Percentiles rank a stretch among this genome's conserved stretches.
Evolutionary conservation across 2,888 invertebrate species (phyloP).

Genomic region (Dorcus hopei): DNA sequence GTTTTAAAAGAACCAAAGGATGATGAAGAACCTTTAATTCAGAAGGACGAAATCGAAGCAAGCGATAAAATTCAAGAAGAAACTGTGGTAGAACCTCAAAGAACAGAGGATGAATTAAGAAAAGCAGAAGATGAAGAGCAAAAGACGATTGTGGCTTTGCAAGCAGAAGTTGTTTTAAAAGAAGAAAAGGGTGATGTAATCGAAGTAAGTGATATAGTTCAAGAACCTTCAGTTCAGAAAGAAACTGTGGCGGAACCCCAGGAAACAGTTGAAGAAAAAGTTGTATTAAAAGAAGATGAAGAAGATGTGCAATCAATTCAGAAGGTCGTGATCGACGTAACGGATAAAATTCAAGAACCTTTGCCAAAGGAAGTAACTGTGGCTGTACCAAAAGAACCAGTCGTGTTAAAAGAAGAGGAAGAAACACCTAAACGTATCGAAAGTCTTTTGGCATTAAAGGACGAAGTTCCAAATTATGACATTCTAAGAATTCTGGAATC

Average conservation of each 20-base stretch:
- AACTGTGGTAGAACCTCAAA: neutral
- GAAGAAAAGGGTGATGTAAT: neutral
- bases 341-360: neutral
- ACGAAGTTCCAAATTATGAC: conserved; percentile 3
- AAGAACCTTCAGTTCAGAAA: neutral
- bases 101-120: too few species aligned
- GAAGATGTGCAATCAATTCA: neutral
- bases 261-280: neutral
- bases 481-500: neutral
- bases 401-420: neutral
- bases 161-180: too few species aligned
- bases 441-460: neutral
- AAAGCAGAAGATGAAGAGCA: too few species aligned
- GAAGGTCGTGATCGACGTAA: neutral
- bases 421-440: neutral
- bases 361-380: neutral
- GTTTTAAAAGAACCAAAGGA: neutral
- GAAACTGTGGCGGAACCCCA: neutral
- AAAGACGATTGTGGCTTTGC: too few species aligned
- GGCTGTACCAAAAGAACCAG: neutral
- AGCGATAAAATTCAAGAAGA: neutral
- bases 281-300: neutral
- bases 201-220: neutral
- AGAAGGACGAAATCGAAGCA: neutral
- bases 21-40: neutral